Percentiles rank a stretch among this genome's conserved stretches.
Conservation (phyloP, 2,113 vertebrate genomes). For the Macrotus californicus region DNA sequence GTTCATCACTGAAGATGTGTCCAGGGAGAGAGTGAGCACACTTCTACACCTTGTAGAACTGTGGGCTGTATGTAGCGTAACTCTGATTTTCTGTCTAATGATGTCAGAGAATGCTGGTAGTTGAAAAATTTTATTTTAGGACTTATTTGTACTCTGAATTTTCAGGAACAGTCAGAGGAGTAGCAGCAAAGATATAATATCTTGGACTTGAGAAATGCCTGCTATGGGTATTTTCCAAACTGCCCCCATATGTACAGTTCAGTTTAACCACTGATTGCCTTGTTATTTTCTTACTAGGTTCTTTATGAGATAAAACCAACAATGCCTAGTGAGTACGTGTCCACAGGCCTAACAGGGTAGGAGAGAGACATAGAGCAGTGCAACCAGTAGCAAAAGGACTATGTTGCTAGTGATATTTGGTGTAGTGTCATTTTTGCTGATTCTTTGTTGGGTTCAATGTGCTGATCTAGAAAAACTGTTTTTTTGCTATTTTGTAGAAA, state of each 20-base stretch:
- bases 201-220: slow-evolving; percentile 41
- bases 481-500: neutral
- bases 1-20: slow-evolving; percentile 22
- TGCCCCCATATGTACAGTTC: slow-evolving; percentile 31
- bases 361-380: neutral
- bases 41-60: slow-evolving; percentile 29
- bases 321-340: neutral
- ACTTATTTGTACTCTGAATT: slow-evolving; percentile 26
- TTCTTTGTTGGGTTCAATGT: neutral
- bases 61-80: slow-evolving; percentile 51
- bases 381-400: slow-evolving; percentile 28
- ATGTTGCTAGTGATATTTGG: neutral
- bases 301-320: slow-evolving; percentile 60
- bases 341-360: slow-evolving; percentile 28
- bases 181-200: neutral
- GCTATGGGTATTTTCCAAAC: slow-evolving; percentile 1
- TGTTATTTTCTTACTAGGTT: slow-evolving; percentile 64
- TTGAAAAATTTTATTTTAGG: slow-evolving; percentile 50
- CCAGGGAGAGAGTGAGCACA: slow-evolving; percentile 36
- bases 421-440: neutral
- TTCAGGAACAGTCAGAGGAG: slow-evolving; percentile 30
- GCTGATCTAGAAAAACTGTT: neutral
- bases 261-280: slow-evolving; percentile 73
- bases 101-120: slow-evolving; percentile 41
- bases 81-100: slow-evolving; percentile 32